Percentiles rank a stretch among this genome's conserved stretches.
These are phyloP conservation scores for Spilosoma lubricipeda DNA, from an alignment of 2,888 invertebrate species.

Conservation along the genomic window DNA sequence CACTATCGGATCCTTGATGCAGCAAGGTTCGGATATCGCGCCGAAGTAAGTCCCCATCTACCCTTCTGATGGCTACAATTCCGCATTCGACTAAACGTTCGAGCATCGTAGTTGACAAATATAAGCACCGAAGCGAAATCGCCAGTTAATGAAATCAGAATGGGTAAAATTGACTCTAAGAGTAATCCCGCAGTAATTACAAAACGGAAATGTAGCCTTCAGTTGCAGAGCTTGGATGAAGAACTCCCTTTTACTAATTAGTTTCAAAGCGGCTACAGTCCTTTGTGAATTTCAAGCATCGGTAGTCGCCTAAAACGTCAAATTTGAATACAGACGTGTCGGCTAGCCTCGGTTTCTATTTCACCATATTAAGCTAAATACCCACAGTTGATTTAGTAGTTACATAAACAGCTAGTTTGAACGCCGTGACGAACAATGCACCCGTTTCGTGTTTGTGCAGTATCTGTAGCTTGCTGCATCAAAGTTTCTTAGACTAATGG, in stretches of 20 bases:
- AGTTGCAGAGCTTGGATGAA: constrained; percentile 72
- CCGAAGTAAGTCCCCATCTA: constrained; percentile 91
- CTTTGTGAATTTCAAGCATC: constrained; percentile 83
- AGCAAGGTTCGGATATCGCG: constrained; percentile 96
- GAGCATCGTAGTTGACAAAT: constrained; percentile 23
- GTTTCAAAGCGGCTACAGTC: constrained; percentile 82
- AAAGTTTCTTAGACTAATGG: constrained; percentile 66
- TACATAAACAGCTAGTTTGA: constrained; percentile 68
- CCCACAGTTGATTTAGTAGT: constrained; percentile 71
- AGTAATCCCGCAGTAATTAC: constrained; percentile 56
- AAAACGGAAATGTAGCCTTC: constrained; percentile 77
- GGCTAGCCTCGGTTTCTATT: constrained; percentile 70
- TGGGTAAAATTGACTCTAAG: constrained; percentile 47
- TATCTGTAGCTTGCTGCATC: constrained; percentile 86
- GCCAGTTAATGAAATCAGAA: constrained; percentile 36
- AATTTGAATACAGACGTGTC: constrained; percentile 78
- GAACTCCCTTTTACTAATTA: constrained; percentile 80
- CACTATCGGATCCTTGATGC: constrained; percentile 96
- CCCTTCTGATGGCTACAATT: constrained; percentile 70
- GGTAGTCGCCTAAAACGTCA: constrained; percentile 73
- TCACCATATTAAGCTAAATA: constrained; percentile 73
- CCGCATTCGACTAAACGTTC: constrained; percentile 45
- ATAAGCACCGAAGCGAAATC: constrained; percentile 17
- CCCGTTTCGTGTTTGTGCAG: constrained; percentile 78
- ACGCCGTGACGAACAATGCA: constrained; percentile 65